A percentile compares a stretch with the other conserved stretches of the same genome.
phyloP scores from a whole-genome alignment of 1,140 invertebrate species.

The Parasteatoda tepidariorum region DNA sequence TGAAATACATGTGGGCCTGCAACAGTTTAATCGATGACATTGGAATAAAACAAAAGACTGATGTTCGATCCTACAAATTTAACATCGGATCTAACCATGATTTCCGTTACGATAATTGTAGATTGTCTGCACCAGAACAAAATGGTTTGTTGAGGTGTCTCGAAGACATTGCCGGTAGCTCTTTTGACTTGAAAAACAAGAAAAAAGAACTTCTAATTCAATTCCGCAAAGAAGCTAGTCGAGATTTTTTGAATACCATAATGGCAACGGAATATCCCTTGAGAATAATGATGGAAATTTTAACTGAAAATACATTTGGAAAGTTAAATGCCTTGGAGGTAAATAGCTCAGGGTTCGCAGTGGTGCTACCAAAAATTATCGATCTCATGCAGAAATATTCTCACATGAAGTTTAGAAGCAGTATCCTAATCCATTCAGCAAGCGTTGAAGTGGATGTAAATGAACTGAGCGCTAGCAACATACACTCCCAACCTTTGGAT shows the following conservation, averaged over 20 bases:
- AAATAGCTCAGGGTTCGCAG: not conserved
- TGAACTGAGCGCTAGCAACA: not conserved
- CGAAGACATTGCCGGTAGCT: not conserved
- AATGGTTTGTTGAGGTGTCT: not conserved
- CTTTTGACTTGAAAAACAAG: not conserved
- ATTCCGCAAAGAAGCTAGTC: not conserved
- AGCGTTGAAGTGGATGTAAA: not conserved
- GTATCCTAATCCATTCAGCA: not conserved
- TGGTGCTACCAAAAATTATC: not conserved
- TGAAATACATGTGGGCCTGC: not conserved
- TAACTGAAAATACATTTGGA: slow-evolving; percentile 53
- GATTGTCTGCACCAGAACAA: not conserved
- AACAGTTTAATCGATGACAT: not conserved
- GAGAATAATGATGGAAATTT: slow-evolving; percentile 56
- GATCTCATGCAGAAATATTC: slow-evolving; percentile 12
- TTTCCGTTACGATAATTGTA: not conserved
- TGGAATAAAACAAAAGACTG: not conserved
- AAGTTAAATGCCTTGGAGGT: slow-evolving; percentile 54
- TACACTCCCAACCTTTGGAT: not conserved
- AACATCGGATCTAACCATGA: not conserved
- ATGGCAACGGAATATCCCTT: slow-evolving; percentile 17
- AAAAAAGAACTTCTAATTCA: not conserved
- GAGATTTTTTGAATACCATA: slow-evolving; percentile 20
- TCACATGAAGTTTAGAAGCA: slow-evolving; percentile 38
- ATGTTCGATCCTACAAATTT: not conserved